Base-by-base conservation (phyloP, 2,888 invertebrate genomes). In the Trissolcus brochymenae region DNA sequence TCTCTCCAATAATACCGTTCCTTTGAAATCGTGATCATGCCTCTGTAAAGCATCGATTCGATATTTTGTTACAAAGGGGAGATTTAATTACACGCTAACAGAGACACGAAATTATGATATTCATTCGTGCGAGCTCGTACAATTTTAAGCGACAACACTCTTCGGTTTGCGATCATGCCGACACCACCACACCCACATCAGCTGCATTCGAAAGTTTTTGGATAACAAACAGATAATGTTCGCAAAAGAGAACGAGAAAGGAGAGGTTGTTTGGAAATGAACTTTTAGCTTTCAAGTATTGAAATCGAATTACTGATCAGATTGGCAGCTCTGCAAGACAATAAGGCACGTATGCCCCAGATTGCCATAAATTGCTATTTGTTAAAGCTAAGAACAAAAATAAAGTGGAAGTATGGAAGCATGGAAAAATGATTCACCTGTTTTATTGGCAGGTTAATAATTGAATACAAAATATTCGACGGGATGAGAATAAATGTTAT, bases 261-360 rank as follows among this genome's bases (percentile, higher is more conserved):
- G 35, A 35, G 9, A 35, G 35, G 9, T 11, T 35, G 35, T 35
- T 29, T 29, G 51, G 49, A 66, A 73, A 66, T 60, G 66, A 65
- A 61, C 73, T 73, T 73, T 60, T 57, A 50, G 53, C 59, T 65
- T 72, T 65, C 64, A 65, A 64, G 60, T 55, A 40, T 60, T 60
- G 59, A 60, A 65, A 73, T 66, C 60, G 73, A 66, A 59, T 73
- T 66, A 73, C 60, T 19, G 55, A 73, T 73, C 51, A 60, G 60
- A 73, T 73, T 73, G 65, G 55, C 59, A 60, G 60, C 61, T 73
- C 65, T 73, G 59, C 19, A 16, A 65, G 51, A 59, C 54, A 72
- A 72, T 72, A 72, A 65, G 54, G 54, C 72, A 72, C 72, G 72
- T 65, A 65, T 72, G 72, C 72, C 65, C 72, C 46, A 72, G 65